Conservation (phyloP, 2,113 vertebrate species). For the Atherinomorus stipes region DNA sequence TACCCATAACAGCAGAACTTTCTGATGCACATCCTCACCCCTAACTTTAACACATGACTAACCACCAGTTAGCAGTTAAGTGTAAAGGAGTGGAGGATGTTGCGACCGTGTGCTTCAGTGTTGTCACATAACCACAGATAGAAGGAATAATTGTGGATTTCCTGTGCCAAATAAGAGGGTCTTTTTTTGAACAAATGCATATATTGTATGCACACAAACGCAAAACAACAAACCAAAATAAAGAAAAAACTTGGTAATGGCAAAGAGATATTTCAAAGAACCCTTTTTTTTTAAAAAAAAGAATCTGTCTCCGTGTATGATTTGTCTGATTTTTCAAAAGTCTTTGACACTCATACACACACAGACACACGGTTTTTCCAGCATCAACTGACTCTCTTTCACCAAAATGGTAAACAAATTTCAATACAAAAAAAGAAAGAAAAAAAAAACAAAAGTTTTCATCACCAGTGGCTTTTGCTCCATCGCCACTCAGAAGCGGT, state of each 20-base stretch:
- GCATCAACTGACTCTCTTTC: slow-evolving; percentile 1
- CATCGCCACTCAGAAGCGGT: slow-evolving; percentile 11
- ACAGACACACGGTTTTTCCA: slow-evolving; percentile 1
- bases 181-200: background rate
- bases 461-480: slow-evolving; percentile 12
- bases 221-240: slow-evolving; percentile 24
- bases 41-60: slow-evolving; percentile 1
- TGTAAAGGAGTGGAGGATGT: slow-evolving; percentile 29
- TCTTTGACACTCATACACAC: slow-evolving; percentile 12
- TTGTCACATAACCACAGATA: slow-evolving; percentile 48
- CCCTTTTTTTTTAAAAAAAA: slow-evolving; percentile 38
- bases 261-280: slow-evolving; percentile 37
- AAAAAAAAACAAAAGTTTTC: slow-evolving; percentile 6
- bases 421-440: slow-evolving; percentile 24
- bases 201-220: slow-evolving; percentile 8
- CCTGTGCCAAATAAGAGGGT: background rate
- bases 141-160: slow-evolving; percentile 34
- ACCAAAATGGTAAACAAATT: slow-evolving; percentile 50
- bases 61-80: slow-evolving; percentile 19
- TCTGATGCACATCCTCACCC: slow-evolving; percentile 11
- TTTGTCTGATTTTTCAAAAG: slow-evolving; percentile 30
- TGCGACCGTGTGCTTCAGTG: slow-evolving; percentile 62
- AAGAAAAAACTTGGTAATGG: slow-evolving; percentile 42
- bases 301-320: slow-evolving; percentile 32
- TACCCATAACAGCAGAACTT: slow-evolving; percentile 6